phyloP scores from a whole-genome alignment of 2,888 invertebrate genomes.

The Caradrina kadenii region DNA sequence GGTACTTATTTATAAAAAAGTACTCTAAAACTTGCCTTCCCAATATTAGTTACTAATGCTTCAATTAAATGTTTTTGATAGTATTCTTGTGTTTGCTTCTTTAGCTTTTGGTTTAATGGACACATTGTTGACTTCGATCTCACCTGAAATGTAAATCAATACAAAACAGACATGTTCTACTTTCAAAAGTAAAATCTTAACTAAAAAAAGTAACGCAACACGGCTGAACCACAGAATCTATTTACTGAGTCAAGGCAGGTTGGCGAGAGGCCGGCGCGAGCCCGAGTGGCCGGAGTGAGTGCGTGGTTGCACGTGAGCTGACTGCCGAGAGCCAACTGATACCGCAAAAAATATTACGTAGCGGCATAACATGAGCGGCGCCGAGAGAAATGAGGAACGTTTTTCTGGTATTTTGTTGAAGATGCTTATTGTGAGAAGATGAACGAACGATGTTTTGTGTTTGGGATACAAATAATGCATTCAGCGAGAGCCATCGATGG shows the following conservation, averaged over 20 bases:
- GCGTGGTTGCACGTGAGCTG: constrained; percentile 48
- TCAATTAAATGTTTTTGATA: no score
- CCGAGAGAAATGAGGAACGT: constrained; percentile 39
- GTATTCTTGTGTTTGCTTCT: no score
- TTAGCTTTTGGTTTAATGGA: neutral
- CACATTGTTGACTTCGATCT: neutral
- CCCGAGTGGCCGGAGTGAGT: constrained; percentile 55
- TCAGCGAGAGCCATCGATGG: neutral
- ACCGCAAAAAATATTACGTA: constrained; percentile 57
- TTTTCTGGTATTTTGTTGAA: constrained; percentile 41
- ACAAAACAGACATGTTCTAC: neutral
- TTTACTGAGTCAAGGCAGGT: constrained; percentile 57
- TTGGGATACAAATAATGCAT: constrained; percentile 1
- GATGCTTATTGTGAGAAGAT: constrained; percentile 31
- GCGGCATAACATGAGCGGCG: constrained; percentile 32
- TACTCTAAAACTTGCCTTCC: no score
- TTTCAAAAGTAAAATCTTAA: neutral
- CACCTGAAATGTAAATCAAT: neutral
- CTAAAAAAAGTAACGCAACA: constrained; percentile 24
- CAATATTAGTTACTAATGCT: no score
- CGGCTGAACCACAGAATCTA: constrained; percentile 32
- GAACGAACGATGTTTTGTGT: constrained; percentile 5
- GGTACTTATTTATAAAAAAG: neutral
- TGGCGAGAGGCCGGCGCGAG: constrained; percentile 47
- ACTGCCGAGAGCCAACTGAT: constrained; percentile 44